These are phyloP conservation scores for Beaufortia kweichowensis DNA, from an alignment of 2,113 vertebrate genomes.

Conservation along the genomic window DNA sequence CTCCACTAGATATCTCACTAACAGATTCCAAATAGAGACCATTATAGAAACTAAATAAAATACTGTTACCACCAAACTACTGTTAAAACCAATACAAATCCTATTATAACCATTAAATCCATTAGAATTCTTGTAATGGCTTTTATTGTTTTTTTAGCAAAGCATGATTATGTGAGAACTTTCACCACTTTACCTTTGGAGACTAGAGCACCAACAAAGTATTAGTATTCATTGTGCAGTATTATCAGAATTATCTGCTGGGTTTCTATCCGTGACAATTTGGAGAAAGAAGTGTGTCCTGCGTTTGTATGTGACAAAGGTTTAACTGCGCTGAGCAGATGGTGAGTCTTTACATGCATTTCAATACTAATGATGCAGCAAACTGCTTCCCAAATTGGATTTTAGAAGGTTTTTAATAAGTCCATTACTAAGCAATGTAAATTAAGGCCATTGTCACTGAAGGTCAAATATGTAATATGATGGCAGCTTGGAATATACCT, in stretches of 20 bases:
- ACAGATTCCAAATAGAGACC: no score
- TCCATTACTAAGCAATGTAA: conserved; percentile 51
- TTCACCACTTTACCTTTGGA: conserved; percentile 15
- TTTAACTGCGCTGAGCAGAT: conserved; percentile 46
- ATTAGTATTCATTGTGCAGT: conserved; percentile 39
- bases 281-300: conserved; percentile 38
- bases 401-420: conserved; percentile 50
- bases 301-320: conserved; percentile 44
- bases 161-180: no score
- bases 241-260: conserved; percentile 24
- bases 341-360: conserved; percentile 49
- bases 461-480: conserved; percentile 51
- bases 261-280: conserved; percentile 38
- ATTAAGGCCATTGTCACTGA: conserved; percentile 41
- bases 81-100: no score
- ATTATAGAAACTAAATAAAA: no score
- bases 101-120: no score
- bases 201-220: background rate
- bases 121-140: no score
- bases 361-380: conserved; percentile 51
- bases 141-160: conserved; percentile 2
- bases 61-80: no score
- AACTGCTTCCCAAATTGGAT: conserved; percentile 50
- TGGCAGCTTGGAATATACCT: conserved; percentile 27
- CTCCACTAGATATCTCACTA: no score